A percentile compares a stretch with the other conserved stretches of the same genome.
Conservation (phyloP, 2,888 invertebrate genomes). For the Scrobipalpa atriplicella region DNA sequence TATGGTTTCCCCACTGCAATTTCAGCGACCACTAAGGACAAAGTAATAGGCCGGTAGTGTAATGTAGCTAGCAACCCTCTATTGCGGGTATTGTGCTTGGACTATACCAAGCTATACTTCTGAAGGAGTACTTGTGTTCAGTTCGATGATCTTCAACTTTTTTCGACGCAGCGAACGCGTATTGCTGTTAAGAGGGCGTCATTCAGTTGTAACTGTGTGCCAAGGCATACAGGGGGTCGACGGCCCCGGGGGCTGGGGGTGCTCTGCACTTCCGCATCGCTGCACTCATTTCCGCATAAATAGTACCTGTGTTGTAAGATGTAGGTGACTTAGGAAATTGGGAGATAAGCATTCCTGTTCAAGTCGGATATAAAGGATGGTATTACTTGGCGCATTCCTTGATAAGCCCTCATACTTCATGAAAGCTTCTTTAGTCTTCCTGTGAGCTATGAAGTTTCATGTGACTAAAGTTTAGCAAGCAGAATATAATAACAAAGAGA, state of each 20-base stretch:
- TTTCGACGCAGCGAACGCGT: slow-evolving; percentile 14
- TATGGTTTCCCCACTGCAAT: slow-evolving; percentile 14
- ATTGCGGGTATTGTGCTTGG: slow-evolving; percentile 7
- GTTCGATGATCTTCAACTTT: slow-evolving; percentile 24
- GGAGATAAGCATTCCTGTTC: not conserved
- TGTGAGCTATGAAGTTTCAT: not conserved
- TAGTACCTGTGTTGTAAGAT: slow-evolving; percentile 65
- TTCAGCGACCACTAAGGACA: slow-evolving; percentile 18
- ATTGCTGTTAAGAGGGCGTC: slow-evolving; percentile 34
- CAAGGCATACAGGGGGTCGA: slow-evolving; percentile 65
- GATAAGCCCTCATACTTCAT: not conserved
- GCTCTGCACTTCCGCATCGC: slow-evolving; percentile 77
- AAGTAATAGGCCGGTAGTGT: not conserved
- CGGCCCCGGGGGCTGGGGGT: slow-evolving; percentile 72
- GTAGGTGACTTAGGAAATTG: slow-evolving; percentile 43
- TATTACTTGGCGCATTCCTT: not conserved
- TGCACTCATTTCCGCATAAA: slow-evolving; percentile 80
- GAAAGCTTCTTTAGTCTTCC: too few species aligned
- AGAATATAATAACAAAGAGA: not conserved
- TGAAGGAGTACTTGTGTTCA: slow-evolving; percentile 11
- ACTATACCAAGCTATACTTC: not conserved
- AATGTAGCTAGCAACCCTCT: slow-evolving; percentile 14
- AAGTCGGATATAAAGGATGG: not conserved
- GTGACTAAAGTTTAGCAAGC: not conserved
- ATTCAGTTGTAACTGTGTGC: slow-evolving; percentile 39